These are phyloP conservation scores for Lypha dubia DNA, from an alignment of 2,888 invertebrate genomes.

Conservation along the genomic window DNA sequence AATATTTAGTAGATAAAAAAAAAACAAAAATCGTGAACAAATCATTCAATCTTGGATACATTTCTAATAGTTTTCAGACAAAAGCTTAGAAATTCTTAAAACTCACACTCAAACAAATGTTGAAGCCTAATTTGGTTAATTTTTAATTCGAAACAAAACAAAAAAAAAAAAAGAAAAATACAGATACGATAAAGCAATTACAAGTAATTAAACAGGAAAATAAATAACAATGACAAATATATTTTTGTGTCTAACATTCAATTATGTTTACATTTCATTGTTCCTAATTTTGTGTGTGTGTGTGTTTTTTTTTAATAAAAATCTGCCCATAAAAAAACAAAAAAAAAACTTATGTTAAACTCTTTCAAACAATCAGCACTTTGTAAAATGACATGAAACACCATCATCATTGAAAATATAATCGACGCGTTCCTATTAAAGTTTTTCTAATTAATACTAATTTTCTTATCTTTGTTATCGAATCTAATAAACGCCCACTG, in stretches of 20 bases:
- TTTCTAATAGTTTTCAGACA: slow-evolving; percentile 28
- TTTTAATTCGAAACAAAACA: slow-evolving; percentile 13
- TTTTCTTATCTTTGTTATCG: slow-evolving; percentile 48
- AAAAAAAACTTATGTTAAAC: slow-evolving; percentile 10
- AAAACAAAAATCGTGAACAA: neutral
- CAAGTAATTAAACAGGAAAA: slow-evolving; percentile 51
- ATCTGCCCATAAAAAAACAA: neutral
- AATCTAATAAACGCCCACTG: slow-evolving; percentile 60
- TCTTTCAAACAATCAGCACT: slow-evolving; percentile 39
- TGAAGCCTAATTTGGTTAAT: slow-evolving; percentile 68
- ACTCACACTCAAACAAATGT: slow-evolving; percentile 28
- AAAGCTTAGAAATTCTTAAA: slow-evolving; percentile 35
- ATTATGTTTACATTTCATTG: neutral
- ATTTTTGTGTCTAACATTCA: slow-evolving; percentile 1
- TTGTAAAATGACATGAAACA: slow-evolving; percentile 22
- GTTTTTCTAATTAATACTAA: slow-evolving; percentile 56
- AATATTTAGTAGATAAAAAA: slow-evolving; percentile 8
- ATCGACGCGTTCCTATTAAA: slow-evolving; percentile 51
- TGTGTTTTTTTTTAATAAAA: slow-evolving; percentile 31
- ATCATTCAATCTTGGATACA: slow-evolving; percentile 49
- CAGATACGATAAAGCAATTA: slow-evolving; percentile 31
- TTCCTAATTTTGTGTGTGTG: neutral
- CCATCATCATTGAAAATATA: neutral
- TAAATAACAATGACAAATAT: neutral
- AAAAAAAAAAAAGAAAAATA: too few species aligned